Base-by-base conservation (phyloP, 2,797 vertebrate species). In the Enteromius afrohamiltoni region DNA sequence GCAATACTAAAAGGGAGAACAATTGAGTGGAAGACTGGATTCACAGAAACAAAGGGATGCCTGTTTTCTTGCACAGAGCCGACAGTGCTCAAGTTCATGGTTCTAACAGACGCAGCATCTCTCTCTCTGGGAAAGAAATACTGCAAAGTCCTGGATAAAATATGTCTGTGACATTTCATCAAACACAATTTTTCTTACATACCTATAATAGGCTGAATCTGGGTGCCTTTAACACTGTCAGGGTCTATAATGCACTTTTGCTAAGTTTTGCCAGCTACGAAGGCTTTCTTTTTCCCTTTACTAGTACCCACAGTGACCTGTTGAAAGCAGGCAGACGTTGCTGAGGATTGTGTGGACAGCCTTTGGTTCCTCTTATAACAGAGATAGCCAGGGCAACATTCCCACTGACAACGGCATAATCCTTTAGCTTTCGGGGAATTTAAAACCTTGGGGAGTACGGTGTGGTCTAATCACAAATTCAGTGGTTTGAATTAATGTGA, bases 41-140 rank as follows among this genome's bases (percentile, higher is more conserved):
- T 71, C 78, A 85, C 82, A 81, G 88, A 88, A 93, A 93, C 92
- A 94, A 94, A 92, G 91, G 93, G 86, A 88, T 71, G 86, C 89
- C 91, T 94, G 92, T 93, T 93, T 87, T 83, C 82, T 83, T 0
- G 84, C 78, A 55, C 31, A 19, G 53, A 90, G 87, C 89, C 89
- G 89, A 90, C 83, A 76, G 83, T 83, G 19, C 17, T 69, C 37
- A 58, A 73, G 4, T 82, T 85, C 87, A 89, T 90, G 71, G 68
- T 81, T 89, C 80, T 85, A 89, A 73, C 89, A 91, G 89, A 89
- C 79, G 26, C 53, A 70, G 60, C 17, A 49, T 80, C 65, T 86
- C 80, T 74, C 42, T 45, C 65, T 75, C 73, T 76, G 80, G 85
- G 79, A 87, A 86, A 92, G 88, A 90, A 91, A 90, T 88, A 91